These are phyloP conservation scores for Callaeas wilsoni DNA, from an alignment of 2,113 vertebrate species.

Conservation along the genomic window DNA sequence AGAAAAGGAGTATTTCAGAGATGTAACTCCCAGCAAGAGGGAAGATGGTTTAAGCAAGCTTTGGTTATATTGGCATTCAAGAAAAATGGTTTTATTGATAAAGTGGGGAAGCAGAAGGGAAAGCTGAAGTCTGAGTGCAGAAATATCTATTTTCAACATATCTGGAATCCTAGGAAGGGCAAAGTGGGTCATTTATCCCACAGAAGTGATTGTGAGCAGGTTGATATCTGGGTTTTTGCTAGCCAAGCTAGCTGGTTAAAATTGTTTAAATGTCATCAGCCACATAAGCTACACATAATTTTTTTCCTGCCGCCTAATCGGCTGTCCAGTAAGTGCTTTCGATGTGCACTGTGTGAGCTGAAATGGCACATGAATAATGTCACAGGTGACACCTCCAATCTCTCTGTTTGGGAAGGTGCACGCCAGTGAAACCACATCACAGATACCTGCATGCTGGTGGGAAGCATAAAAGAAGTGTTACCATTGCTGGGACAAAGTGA, in stretches of 20 bases:
- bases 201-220: neutral
- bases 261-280: neutral
- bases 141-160: neutral
- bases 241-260: neutral
- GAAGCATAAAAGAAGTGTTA: neutral
- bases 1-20: neutral
- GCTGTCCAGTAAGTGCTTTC: neutral
- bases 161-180: neutral
- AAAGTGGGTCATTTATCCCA: neutral
- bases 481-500: neutral
- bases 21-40: neutral
- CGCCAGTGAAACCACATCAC: neutral
- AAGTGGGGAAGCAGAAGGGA: neutral
- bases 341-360: neutral
- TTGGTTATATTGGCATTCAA: neutral
- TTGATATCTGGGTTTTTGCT: neutral
- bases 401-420: neutral
- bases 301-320: neutral
- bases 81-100: neutral
- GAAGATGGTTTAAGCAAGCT: neutral
- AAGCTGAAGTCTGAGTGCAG: neutral
- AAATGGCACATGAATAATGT: neutral
- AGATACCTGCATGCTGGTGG: rapidly evolving
- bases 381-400: neutral
- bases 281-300: neutral